Percentiles rank a stretch among this genome's conserved stretches.
Evolutionary conservation across 2,113 vertebrate genomes (phyloP).

Genomic region (Ictalurus furcatus): DNA sequence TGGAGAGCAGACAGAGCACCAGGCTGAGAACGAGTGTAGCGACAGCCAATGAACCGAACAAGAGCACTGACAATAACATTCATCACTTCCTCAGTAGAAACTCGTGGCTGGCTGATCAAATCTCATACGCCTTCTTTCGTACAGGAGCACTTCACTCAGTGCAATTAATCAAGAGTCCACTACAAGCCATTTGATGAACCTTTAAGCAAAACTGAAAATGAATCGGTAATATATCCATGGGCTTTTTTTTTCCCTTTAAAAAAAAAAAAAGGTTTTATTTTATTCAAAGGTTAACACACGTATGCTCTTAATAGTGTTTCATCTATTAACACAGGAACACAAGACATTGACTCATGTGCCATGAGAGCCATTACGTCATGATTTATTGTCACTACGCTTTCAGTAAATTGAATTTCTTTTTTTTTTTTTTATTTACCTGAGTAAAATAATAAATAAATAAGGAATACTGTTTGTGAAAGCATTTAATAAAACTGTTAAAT

Average conservation of each 20-base stretch:
- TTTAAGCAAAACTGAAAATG: not conserved
- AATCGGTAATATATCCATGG: not conserved
- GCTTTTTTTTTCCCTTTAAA: not conserved
- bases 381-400: not conserved
- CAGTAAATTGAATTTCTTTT: not conserved
- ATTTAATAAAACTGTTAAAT: not conserved
- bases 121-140: constrained; percentile 4
- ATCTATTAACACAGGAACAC: not conserved
- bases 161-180: not conserved
- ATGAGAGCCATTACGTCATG: not conserved
- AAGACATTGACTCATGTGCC: not conserved
- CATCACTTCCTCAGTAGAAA: constrained; percentile 12
- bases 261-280: not conserved
- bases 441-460: not conserved
- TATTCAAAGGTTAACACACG: not conserved
- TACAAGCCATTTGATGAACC: not conserved
- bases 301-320: not conserved
- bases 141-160: too few species aligned
- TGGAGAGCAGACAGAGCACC: not conserved
- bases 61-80: constrained; percentile 36
- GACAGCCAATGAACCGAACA: constrained; percentile 3
- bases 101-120: constrained; percentile 17
- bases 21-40: not conserved
- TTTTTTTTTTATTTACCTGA: not conserved
- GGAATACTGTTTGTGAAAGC: not conserved